Evolutionary conservation across 2,888 invertebrate species (phyloP), one percentile per base, ranked within the genome.

Genomic region (Uloborus plumipes): DNA sequence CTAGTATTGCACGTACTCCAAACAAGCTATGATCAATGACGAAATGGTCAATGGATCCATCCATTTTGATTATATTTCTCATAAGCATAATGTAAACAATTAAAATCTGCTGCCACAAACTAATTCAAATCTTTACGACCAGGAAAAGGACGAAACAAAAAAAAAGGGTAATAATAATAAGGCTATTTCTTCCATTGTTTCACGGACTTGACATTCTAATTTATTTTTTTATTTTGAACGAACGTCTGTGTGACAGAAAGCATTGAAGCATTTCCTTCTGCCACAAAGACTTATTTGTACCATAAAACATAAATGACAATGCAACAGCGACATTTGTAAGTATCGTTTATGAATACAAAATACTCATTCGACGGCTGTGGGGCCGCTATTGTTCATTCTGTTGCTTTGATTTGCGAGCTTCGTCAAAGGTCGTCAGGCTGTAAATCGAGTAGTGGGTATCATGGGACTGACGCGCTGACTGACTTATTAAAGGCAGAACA

Each of bases 291-390:
- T 69, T 80, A 80, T 80, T 65, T 80, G 74, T 80, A 74, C 74
- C 80, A 74, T 80, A 74, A 80, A 80, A 74, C 70, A 80, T 74
- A 80, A 80, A 80, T 74, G 80, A 80, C 80, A 74, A 74, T 80
- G 70, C 74, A 18, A 50, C 74, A 80, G 74, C 80, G 80, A 73
- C 70, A 49, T 50, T 64, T 62, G 31, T 80, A 80, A 80, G 74
- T 74, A 80, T 66, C 80, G 62, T 70, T 80, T 80, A 74, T 74
- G 80, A 80, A 80, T 80, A 80, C 80, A 80, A 80, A 80, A 74
- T 80, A 80, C 80, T 74, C 70, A 80, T 74, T 80, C 64, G 15
- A 39, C 67, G 31, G 61, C 13, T 59, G 51, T 31, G 16, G 26
- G 20, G 15, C 50, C 69, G 31, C 80, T 58, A 80, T 80, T 80